These are phyloP conservation scores for Chelmon rostratus DNA, from an alignment of 2,797 vertebrate genomes.

Conservation along the genomic window DNA sequence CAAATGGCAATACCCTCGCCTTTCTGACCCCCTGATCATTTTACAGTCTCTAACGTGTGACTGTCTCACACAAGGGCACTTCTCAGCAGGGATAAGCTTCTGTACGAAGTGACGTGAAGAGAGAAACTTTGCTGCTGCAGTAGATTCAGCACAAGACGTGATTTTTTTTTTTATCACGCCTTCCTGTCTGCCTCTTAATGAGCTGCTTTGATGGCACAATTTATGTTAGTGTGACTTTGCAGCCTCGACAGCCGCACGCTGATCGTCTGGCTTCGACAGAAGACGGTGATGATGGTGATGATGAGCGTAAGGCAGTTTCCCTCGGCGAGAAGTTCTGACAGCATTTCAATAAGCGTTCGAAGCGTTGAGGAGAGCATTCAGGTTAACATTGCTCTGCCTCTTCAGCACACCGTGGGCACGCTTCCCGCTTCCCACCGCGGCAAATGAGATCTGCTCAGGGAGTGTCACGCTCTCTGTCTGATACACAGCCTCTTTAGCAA, in stretches of 20 bases:
- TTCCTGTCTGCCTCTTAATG: constrained; percentile 5
- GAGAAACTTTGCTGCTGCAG: neutral
- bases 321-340: constrained; percentile 22
- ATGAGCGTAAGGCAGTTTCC: constrained; percentile 20
- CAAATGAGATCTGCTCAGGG: constrained; percentile 64
- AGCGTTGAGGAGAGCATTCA: constrained; percentile 32
- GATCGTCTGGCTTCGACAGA: constrained; percentile 21
- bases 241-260: neutral
- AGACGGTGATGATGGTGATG: too few species aligned
- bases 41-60: neutral
- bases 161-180: neutral
- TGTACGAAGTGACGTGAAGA: neutral
- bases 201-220: constrained; percentile 22
- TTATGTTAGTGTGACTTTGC: constrained; percentile 16
- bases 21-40: neutral
- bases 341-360: constrained; percentile 35
- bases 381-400: constrained; percentile 37
- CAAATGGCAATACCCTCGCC: neutral
- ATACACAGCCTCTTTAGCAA: constrained; percentile 53
- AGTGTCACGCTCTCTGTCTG: constrained; percentile 45
- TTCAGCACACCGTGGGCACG: constrained; percentile 51
- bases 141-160: neutral
- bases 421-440: constrained; percentile 40
- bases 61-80: neutral
- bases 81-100: constrained; percentile 24